Evolutionary conservation across 2,797 vertebrate species (phyloP), one percentile per base, ranked within the genome.

Genomic region (Enteromius anoplus): DNA sequence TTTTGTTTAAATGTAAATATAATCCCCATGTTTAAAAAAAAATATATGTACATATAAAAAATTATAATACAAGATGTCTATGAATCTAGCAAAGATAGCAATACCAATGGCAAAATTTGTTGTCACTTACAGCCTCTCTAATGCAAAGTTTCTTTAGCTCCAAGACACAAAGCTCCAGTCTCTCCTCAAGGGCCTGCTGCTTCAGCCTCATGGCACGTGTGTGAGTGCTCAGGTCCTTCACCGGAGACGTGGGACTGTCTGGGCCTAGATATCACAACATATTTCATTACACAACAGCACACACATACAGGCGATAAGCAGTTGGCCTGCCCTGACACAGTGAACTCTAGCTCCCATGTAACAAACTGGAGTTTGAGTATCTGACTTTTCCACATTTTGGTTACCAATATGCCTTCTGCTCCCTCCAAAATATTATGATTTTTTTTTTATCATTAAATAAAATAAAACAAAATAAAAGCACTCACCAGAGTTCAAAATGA

Each of bases 91-190:
- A 23, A 29, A 66, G 19, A 65, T 78, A 10, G 19, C 47, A 32
- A 19, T 21, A 7, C 26, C 21, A 9, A 53, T 51, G 29, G 21
- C 8, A 37, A 26, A 40, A n/a, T 62, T 29, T 64, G 45, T 12
- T 17, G 47, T 53, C 6, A 93, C 97, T 95, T 88, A 98, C 97
- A 62, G 97, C 97, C 88, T 99, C 97, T 4, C 96, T 91, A 88
- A 98, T 93, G 91, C 97, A 98, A 49, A 99, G 95, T 79, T 91
- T 94, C 68, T 94, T 93, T 66, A 99, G 95, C 90, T 98, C 97
- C 91, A 96, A 93, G 88, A 97, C 87, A 83, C 96, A 97, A 85
- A 94, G 90, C 85, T 97, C 96, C 72, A 99, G 94, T 1, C 90
- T 93, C 6, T 95, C 95, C 88, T 98, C 96, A 91, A 98, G 91